Evolutionary conservation across 2,113 vertebrate genomes (phyloP).

Genomic region (Pungitius pungitius): DNA sequence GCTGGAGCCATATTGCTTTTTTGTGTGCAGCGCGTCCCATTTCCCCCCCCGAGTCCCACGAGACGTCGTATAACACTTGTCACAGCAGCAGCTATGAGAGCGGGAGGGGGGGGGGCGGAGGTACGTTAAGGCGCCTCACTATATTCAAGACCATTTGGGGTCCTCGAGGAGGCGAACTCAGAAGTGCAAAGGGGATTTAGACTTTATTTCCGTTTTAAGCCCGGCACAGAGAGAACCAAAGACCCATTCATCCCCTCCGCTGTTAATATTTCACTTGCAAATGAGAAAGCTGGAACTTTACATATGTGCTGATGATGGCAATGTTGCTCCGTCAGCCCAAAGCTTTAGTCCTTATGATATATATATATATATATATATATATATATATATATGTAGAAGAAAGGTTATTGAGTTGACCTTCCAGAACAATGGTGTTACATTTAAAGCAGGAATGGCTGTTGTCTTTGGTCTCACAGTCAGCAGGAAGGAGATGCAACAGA

Average conservation of each 20-base stretch:
- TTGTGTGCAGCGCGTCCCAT: conserved; percentile 47
- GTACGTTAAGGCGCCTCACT: conserved; percentile 15
- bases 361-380: background rate
- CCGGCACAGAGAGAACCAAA: background rate
- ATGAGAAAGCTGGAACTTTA: background rate
- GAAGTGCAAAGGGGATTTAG: conserved; percentile 10
- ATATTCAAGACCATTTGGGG: conserved; percentile 24
- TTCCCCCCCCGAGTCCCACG: conserved; percentile 27
- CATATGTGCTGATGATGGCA: background rate
- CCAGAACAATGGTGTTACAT: background rate
- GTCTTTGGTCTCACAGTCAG: conserved; percentile 5
- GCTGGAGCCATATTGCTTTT: conserved; percentile 50
- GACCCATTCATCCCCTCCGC: conserved; percentile 6
- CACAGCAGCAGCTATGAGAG: conserved; percentile 25
- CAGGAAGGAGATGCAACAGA: background rate
- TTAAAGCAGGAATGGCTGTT: background rate
- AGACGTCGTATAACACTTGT: conserved; percentile 30
- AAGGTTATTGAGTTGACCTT: background rate
- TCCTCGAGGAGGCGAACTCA: conserved; percentile 42
- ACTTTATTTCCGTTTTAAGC: background rate
- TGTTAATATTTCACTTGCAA: conserved; percentile 1
- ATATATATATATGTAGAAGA: background rate
- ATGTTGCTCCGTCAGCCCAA: background rate
- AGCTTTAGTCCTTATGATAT: background rate
- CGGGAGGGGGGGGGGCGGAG: background rate